A percentile compares a stretch with the other conserved stretches of the same genome.
phyloP scores from a whole-genome alignment of 2,113 vertebrate species.

The Nibea coibor region DNA sequence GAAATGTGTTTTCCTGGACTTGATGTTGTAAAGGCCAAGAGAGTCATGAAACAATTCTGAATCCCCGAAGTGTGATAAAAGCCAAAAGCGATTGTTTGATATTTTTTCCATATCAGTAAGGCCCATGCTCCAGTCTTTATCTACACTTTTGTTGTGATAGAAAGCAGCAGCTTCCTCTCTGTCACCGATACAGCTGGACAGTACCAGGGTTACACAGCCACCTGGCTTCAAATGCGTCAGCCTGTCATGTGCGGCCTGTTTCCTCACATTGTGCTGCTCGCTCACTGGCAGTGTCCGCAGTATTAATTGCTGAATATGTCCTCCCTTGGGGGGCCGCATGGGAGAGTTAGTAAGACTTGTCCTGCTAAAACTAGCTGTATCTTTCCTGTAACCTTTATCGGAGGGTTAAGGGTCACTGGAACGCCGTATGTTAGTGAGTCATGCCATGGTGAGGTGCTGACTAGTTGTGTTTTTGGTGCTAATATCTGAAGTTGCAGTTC shows the following conservation, averaged over 20 bases:
- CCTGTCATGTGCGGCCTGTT: conserved; percentile 66
- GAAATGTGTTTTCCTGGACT: neutral
- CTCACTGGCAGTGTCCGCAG: conserved; percentile 19
- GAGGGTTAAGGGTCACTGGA: neutral
- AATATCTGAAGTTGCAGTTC: too few species aligned
- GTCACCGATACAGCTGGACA: conserved; percentile 49
- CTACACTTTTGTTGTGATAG: conserved; percentile 67
- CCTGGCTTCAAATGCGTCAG: conserved; percentile 76
- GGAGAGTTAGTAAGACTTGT: neutral
- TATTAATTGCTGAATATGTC: conserved; percentile 40
- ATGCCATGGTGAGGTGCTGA: neutral
- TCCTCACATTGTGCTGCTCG: conserved; percentile 80
- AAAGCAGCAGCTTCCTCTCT: conserved; percentile 63
- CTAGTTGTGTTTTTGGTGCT: neutral
- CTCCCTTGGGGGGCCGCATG: conserved; percentile 1
- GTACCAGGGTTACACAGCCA: conserved; percentile 66
- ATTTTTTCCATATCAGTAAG: conserved; percentile 28
- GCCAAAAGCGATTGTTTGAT: neutral
- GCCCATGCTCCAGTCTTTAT: conserved; percentile 1
- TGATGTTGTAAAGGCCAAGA: neutral
- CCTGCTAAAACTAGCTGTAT: conserved; percentile 14
- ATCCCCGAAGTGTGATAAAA: conserved; percentile 1
- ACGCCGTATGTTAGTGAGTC: neutral
- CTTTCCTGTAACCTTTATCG: neutral
- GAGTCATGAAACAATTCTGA: neutral